Base-by-base conservation (phyloP, 2,113 vertebrate species). In the Serinus canaria region DNA sequence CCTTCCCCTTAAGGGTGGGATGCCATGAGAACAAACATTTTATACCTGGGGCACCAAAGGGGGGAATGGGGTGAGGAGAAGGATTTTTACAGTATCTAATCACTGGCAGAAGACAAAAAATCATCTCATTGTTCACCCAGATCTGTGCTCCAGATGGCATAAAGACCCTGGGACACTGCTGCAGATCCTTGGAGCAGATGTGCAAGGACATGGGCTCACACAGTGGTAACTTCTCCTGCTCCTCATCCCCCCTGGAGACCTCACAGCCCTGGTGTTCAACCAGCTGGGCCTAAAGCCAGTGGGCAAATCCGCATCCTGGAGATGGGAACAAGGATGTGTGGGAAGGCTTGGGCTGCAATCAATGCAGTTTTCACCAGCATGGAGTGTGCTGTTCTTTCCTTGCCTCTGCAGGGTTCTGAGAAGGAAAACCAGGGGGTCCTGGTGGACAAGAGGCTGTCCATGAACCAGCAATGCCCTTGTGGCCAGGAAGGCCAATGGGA, bases 91-190 rank as follows among this genome's bases (percentile, higher is more conserved):
- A 35, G 1, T 7, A 46, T 31, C 15, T 39, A 23, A 20, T 39
- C 66, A 33, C 18, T 9, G 33, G 22, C 15, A 82, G 43, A 89
- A 39, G 62, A 21, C 23, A 59, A n/a, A 30, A 7, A 59, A 24
- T 8, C 4, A 19, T 16, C 7, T 20, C 21, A 24, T 7, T 35
- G 33, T 76, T 72, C 25, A n/a, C 3, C 8, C 27, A 73, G 17
- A 50, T 35, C 44, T 39, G 24, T 35, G 55, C 46, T 68, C 9
- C 41, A 49, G 72, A 53, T 5, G 30, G 14, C 13, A 11, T 7
- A 50, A 79, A 72, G 31, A 41, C 10, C 3, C 0, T 0, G 8
- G 24, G n/a, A 39, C 3, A 1, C 55, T 46, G n/a, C 23, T 35
- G 23, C 23, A 63, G 30, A 35, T 55, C 35, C 53, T 50, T 46